Base-by-base conservation (phyloP, 2,888 invertebrate species). In the Diogma glabrata region DNA sequence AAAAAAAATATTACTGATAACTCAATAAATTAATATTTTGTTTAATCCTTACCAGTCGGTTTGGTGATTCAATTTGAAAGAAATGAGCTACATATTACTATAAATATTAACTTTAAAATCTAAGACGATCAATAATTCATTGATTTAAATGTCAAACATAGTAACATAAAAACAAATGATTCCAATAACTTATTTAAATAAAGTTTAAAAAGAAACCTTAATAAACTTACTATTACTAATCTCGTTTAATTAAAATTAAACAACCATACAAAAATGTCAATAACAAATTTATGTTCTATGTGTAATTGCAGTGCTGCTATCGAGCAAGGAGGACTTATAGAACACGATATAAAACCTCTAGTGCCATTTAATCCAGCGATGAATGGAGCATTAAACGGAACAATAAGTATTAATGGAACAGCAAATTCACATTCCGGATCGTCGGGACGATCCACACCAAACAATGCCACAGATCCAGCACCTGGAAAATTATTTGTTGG, bases 401-500 rank as follows among this genome's bases (percentile, higher is more conserved):
- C 50, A 47, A 53, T 50, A 30, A 53, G 55, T 45, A 51, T 56
- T 33, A 56, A 58, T 47, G 57, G 57, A 36, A 53, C 58, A 57
- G 69, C 72, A 56, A 74, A 74, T 58, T 76, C 78, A 60, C 75
- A 79, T 61, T 75, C 76, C 47, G 70, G 74, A 53, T 84, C 85
- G 48, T 87, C 85, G 17, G 87, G 85, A 9, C 78, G 84, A 54
- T 85, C 84, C 51, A 85, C 85, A 47, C 87, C 86, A 28, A 80
- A 74, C 61, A 70, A 74, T 65, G 67, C 77, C 1, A 74, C 75
- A 55, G 82, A 82, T 63, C 82, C 82, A 2, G 87, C 87, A 2
- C 88, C 87, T 3, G 86, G 85, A 59, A 92, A 91, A 70, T 79
- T 91, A 48, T 91, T 91, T 64, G 91, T 91, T 47, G 91, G 91